Conservation (phyloP, 2,113 vertebrate genomes). For the Recurvirostra avosetta region DNA sequence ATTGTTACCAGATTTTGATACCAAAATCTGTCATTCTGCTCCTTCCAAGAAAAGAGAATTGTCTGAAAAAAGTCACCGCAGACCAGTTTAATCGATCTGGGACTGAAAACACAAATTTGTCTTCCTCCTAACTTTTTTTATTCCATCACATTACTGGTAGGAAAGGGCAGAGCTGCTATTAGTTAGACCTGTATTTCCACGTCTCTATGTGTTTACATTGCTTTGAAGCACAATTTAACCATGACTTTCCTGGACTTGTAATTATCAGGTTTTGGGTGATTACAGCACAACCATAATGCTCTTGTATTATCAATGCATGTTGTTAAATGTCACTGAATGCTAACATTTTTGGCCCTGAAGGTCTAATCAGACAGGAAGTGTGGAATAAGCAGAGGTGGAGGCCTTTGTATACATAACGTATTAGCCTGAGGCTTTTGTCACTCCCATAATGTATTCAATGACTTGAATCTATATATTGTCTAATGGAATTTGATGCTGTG, state of each 20-base stretch:
- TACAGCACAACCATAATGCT: background rate
- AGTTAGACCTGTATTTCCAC: background rate
- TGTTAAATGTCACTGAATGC: background rate
- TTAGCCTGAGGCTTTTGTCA: background rate
- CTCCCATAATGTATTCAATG: background rate
- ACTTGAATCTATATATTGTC: constrained; percentile 9
- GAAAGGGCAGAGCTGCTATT: background rate
- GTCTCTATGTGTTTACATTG: background rate
- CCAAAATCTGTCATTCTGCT: background rate
- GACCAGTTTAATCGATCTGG: background rate
- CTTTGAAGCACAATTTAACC: background rate
- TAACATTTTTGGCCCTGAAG: background rate
- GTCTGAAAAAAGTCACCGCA: background rate
- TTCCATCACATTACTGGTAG: background rate
- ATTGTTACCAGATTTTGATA: background rate
- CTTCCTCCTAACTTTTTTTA: background rate
- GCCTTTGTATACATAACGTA: background rate
- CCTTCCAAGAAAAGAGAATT: background rate
- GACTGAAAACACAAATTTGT: background rate
- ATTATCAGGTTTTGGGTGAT: background rate
- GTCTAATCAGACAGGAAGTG: background rate
- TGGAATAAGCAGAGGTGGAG: background rate
- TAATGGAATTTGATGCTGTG: constrained; percentile 4
- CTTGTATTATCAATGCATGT: background rate
- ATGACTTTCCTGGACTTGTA: background rate